A percentile compares a stretch with the other conserved stretches of the same genome.
These are phyloP conservation scores for Elmis aenea DNA, from an alignment of 2,888 invertebrate species.

Conservation along the genomic window DNA sequence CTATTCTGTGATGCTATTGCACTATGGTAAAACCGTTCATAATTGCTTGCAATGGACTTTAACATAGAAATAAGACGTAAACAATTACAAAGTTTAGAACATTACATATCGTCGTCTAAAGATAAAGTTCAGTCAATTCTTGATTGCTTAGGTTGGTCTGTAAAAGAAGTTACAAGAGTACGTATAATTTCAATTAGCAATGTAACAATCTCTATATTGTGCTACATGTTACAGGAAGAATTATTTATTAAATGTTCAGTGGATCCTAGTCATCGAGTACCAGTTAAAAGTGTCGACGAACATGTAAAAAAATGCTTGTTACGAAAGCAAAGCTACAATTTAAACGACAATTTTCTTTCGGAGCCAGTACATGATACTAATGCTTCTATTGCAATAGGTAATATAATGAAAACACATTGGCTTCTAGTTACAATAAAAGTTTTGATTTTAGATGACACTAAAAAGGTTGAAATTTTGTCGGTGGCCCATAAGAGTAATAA, in stretches of 20 bases:
- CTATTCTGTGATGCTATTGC: too few species aligned
- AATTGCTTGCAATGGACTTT: slow-evolving; percentile 37
- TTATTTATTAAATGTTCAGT: slow-evolving; percentile 44
- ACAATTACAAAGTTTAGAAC: slow-evolving; percentile 43
- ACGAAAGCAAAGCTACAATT: slow-evolving; percentile 47
- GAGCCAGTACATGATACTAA: slow-evolving; percentile 36
- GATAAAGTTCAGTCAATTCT: slow-evolving; percentile 39
- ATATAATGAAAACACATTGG: slow-evolving; percentile 6
- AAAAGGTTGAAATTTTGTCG: slow-evolving; percentile 42
- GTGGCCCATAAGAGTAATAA: slow-evolving; percentile 29
- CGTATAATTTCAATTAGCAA: slow-evolving; percentile 8
- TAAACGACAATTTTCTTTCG: slow-evolving; percentile 46
- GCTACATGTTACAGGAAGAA: background rate
- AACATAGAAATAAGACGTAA: slow-evolving; percentile 44
- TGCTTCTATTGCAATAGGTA: slow-evolving; percentile 43
- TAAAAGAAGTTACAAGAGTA: slow-evolving; percentile 37
- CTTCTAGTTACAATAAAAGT: slow-evolving; percentile 6
- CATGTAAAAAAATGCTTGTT: slow-evolving; percentile 49
- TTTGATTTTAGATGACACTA: slow-evolving; percentile 41
- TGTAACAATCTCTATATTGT: slow-evolving; percentile 5
- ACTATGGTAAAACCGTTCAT: background rate
- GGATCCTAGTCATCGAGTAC: slow-evolving; percentile 46
- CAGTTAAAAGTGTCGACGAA: slow-evolving; percentile 39
- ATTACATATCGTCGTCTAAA: slow-evolving; percentile 41
- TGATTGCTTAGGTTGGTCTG: slow-evolving; percentile 38